Percentiles rank a stretch among this genome's conserved stretches.
Conservation (phyloP, 2,113 vertebrate species). For the Ochotona princeps region DNA sequence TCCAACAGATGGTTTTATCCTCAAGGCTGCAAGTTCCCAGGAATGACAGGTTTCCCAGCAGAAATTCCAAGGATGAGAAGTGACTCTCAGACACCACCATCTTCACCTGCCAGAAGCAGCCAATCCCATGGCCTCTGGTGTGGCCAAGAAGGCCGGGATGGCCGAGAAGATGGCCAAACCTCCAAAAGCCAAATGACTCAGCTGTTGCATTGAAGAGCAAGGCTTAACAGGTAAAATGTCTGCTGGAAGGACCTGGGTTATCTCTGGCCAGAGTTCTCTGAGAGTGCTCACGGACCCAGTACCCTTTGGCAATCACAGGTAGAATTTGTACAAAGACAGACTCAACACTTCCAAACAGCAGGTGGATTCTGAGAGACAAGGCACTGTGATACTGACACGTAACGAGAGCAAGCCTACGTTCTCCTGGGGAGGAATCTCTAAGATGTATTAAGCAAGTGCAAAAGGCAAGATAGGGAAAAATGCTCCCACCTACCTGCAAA, state of each 20-base stretch:
- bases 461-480: slow-evolving; percentile 44
- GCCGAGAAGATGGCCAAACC: neutral
- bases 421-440: neutral
- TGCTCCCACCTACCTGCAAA: neutral
- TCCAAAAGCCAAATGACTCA: neutral
- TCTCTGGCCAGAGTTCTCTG: neutral
- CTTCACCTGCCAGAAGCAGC: neutral
- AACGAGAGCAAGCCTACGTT: neutral
- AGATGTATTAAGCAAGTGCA: neutral
- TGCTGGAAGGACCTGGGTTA: neutral
- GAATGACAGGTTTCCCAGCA: slow-evolving; percentile 15
- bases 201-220: slow-evolving; percentile 15
- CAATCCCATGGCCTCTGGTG: neutral
- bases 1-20: neutral
- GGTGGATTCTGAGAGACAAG: neutral
- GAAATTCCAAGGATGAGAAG: slow-evolving; percentile 30
- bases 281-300: neutral
- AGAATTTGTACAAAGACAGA: neutral
- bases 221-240: neutral
- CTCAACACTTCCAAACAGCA: neutral
- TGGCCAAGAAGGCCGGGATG: neutral
- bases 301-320: neutral
- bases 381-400: neutral
- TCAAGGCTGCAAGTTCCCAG: neutral
- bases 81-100: neutral